Evolutionary conservation across 2,797 vertebrate species (phyloP).

Genomic region (Enteromius unitaeniatus): DNA sequence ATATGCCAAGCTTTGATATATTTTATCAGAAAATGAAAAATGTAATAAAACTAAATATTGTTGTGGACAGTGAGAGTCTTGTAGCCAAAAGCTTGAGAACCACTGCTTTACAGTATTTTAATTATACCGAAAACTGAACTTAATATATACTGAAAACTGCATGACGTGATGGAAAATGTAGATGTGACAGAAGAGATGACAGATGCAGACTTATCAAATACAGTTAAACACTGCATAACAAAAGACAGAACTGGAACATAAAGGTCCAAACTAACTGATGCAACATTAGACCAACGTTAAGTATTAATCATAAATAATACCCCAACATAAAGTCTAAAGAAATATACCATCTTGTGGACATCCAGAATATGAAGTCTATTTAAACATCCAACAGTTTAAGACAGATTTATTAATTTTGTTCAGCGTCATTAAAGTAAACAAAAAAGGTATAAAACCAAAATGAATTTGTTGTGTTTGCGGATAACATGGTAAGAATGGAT

Average conservation of each 20-base stretch:
- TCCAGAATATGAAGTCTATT: background rate
- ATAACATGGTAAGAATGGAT: background rate
- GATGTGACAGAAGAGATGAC: constrained; percentile 18
- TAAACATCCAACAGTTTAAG: background rate
- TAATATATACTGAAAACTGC: background rate
- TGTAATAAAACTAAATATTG: background rate
- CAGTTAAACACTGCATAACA: background rate
- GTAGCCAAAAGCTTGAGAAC: background rate
- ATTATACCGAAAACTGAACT: background rate
- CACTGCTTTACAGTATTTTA: background rate
- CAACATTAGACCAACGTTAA: background rate
- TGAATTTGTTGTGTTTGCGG: background rate
- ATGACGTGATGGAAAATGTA: background rate
- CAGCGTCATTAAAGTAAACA: constrained; percentile 10
- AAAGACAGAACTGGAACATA: background rate
- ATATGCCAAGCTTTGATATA: background rate
- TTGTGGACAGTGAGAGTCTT: background rate
- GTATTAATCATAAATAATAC: background rate
- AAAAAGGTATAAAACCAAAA: background rate
- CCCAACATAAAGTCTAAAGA: background rate
- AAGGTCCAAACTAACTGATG: background rate
- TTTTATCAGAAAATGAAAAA: background rate
- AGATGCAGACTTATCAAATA: constrained; percentile 8
- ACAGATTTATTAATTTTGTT: background rate
- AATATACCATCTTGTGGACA: background rate